Evolutionary conservation across 2,888 invertebrate genomes (phyloP).

Genomic region (Andrena hattorfiana): DNA sequence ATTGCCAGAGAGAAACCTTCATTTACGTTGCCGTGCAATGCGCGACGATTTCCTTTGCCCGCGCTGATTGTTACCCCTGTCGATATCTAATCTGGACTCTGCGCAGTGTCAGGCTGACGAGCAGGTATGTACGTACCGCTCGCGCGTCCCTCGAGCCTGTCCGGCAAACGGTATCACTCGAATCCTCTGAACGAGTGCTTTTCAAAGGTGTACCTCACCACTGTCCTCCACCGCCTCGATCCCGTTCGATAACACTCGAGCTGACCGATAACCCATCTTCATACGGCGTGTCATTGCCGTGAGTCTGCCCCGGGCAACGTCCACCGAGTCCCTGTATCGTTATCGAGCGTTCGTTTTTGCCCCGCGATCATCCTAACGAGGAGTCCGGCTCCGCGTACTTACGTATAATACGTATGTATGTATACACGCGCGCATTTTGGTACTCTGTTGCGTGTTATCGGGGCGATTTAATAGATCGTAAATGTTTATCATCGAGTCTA

Average conservation of each 20-base stretch:
- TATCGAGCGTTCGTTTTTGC: conserved; percentile 34
- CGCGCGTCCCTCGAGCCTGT: too few relatives aligned
- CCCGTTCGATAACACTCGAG: too few relatives aligned
- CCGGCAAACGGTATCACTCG: too few relatives aligned
- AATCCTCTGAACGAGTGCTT: too few relatives aligned
- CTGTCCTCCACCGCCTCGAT: too few relatives aligned
- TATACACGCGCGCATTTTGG: conserved; percentile 31
- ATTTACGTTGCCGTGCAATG: conserved; percentile 49
- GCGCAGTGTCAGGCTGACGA: conserved; percentile 57
- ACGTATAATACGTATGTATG: too few relatives aligned
- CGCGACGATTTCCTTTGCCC: conserved; percentile 53
- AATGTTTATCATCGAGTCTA: conserved; percentile 50
- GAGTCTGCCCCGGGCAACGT: too few relatives aligned
- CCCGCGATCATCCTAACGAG: conserved; percentile 28
- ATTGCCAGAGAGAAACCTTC: conserved; percentile 47
- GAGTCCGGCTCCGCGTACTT: too few relatives aligned
- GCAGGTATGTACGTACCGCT: too few relatives aligned
- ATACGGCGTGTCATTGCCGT: too few relatives aligned
- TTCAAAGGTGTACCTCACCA: too few relatives aligned
- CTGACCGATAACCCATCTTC: too few relatives aligned
- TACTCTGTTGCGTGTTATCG: conserved; percentile 39
- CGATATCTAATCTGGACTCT: conserved; percentile 64
- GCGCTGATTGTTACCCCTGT: conserved; percentile 56
- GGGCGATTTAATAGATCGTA: conserved; percentile 59
- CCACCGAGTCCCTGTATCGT: conserved; percentile 9